A percentile compares a stretch with the other conserved stretches of the same genome.
Conservation (phyloP, 2,888 invertebrate genomes). For the Anaspis maculata region DNA sequence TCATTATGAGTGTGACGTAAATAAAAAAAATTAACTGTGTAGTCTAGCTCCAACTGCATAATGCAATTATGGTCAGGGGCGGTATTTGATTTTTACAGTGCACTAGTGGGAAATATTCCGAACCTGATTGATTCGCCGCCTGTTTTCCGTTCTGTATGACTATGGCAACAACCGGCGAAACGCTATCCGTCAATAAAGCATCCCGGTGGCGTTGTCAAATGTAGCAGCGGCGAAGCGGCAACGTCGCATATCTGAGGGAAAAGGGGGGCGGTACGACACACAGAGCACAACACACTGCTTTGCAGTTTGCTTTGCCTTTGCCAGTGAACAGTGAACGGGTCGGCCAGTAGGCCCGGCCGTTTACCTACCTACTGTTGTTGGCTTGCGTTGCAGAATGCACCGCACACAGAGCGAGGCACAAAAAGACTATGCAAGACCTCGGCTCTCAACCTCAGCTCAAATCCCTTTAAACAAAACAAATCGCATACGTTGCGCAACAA, state of each 20-base stretch:
- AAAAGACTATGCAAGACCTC: constrained; percentile 8
- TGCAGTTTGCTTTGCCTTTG: neutral
- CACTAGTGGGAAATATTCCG: too few relatives aligned
- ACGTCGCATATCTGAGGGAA: constrained; percentile 10
- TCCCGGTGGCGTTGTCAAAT: constrained; percentile 15
- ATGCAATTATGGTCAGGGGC: too few relatives aligned
- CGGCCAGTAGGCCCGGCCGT: too few relatives aligned
- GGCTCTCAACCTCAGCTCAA: constrained; percentile 5
- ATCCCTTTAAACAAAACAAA: constrained; percentile 4
- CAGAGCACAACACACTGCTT: too few relatives aligned
- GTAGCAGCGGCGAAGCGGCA: constrained; percentile 14
- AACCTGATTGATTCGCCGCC: constrained; percentile 4
- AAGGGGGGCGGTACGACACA: constrained; percentile 13
- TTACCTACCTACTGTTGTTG: constrained; percentile 5
- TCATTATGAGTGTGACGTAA: too few relatives aligned
- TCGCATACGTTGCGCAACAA: constrained; percentile 10
- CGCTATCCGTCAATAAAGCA: constrained; percentile 21
- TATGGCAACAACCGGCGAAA: constrained; percentile 15
- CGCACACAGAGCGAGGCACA: constrained; percentile 10
- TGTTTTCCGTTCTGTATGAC: constrained; percentile 12
- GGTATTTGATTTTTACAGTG: too few relatives aligned
- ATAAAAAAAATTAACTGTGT: too few relatives aligned
- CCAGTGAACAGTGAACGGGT: constrained; percentile 11
- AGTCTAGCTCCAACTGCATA: too few relatives aligned
- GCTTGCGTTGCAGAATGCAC: constrained; percentile 4